Percentiles rank a stretch among this genome's conserved stretches.
Evolutionary conservation across 2,888 invertebrate genomes (phyloP).

Genomic region (Volucella inflata): DNA sequence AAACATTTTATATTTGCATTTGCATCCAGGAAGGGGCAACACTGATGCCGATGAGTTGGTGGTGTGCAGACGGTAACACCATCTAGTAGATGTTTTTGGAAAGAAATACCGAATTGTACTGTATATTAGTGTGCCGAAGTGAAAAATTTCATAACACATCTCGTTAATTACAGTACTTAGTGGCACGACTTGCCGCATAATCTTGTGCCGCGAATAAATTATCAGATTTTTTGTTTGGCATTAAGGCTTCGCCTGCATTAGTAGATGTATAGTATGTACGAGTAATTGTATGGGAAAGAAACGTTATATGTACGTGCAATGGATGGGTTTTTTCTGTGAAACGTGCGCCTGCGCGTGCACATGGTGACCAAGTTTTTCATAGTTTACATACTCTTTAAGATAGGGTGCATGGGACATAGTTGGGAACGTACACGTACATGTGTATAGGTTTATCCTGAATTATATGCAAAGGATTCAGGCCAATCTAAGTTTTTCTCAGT

Average conservation of each 20-base stretch:
- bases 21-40: not conserved
- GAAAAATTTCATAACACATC: conserved; percentile 70
- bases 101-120: conserved; percentile 33
- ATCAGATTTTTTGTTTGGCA: conserved; percentile 32
- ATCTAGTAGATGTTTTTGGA: conserved; percentile 18
- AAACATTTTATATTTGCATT: conserved; percentile 56
- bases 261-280: conserved; percentile 23
- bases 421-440: too few species aligned
- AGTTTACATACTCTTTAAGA: conserved; percentile 12
- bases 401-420: conserved; percentile 42
- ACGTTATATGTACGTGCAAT: conserved; percentile 31
- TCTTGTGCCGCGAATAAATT: conserved; percentile 67
- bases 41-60: not conserved
- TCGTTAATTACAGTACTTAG: conserved; percentile 72
- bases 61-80: not conserved
- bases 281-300: not conserved
- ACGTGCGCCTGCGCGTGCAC: conserved; percentile 62
- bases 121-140: conserved; percentile 43
- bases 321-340: conserved; percentile 41
- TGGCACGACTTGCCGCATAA: conserved; percentile 68
- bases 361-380: conserved; percentile 55
- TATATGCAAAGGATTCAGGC: too few species aligned
- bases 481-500: too few species aligned
- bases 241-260: conserved; percentile 35
- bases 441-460: too few species aligned